Percentiles rank a stretch among this genome's conserved stretches.
These are phyloP conservation scores for Seladonia tumulorum DNA, from an alignment of 2,888 invertebrate genomes.

Conservation along the genomic window DNA sequence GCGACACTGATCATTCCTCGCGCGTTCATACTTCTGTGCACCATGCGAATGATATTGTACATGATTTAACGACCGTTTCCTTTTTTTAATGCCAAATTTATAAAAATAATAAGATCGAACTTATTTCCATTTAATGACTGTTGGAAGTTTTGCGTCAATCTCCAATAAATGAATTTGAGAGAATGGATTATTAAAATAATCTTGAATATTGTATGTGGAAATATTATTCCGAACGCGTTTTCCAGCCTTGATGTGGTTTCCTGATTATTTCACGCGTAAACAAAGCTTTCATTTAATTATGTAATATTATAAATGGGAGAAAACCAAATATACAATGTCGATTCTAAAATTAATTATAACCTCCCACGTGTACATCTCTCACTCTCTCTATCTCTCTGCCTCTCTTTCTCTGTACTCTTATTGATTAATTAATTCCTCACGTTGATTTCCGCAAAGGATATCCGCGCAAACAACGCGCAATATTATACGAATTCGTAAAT, in stretches of 20 bases:
- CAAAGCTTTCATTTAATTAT: background rate
- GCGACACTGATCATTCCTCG: background rate
- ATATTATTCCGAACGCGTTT: background rate
- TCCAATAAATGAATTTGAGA: too few relatives aligned
- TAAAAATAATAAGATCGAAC: too few relatives aligned
- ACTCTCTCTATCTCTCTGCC: background rate
- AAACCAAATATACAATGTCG: background rate
- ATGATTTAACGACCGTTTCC: background rate
- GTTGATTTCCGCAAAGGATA: background rate
- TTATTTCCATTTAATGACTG: too few relatives aligned
- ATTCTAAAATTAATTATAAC: slow-evolving; percentile 3
- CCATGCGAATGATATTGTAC: background rate
- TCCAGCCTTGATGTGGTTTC: background rate
- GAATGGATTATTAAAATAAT: background rate
- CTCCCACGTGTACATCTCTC: background rate
- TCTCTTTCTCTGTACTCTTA: background rate
- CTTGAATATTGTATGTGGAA: background rate
- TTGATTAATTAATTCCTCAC: background rate
- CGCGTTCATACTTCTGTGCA: background rate
- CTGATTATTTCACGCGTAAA: background rate
- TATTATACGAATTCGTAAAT: too few relatives aligned
- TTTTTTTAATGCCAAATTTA: background rate
- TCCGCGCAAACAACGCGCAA: background rate
- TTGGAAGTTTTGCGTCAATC: too few relatives aligned
- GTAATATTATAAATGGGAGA: background rate